phyloP scores from a whole-genome alignment of 2,888 invertebrate genomes.

The Dasypolia templi region DNA sequence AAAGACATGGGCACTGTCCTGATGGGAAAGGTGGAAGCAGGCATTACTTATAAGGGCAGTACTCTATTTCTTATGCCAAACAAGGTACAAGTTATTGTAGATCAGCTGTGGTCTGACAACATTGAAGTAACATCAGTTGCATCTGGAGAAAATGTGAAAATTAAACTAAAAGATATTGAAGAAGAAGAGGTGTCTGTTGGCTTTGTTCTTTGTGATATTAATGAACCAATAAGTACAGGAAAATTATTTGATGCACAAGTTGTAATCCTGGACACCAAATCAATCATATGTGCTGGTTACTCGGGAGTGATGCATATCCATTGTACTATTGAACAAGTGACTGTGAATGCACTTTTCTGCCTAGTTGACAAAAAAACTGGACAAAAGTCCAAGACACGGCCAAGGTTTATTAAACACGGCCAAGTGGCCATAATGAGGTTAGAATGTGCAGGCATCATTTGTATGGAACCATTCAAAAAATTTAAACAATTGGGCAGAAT shows the following conservation, averaged over 20 bases:
- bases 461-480: conserved; percentile 8
- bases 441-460: conserved; percentile 14
- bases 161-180: conserved; percentile 20
- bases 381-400: neutral
- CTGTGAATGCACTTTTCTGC: conserved; percentile 8
- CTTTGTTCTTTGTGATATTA: conserved; percentile 16
- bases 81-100: conserved; percentile 26
- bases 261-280: conserved; percentile 6
- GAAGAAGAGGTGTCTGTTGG: conserved; percentile 21
- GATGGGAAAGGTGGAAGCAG: conserved; percentile 30
- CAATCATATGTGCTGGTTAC: conserved; percentile 29
- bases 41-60: neutral
- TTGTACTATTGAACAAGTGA: conserved; percentile 12
- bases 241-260: conserved; percentile 24
- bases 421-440: conserved; percentile 24
- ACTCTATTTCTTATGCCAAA: conserved; percentile 23
- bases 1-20: conserved; percentile 28
- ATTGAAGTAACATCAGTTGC: conserved; percentile 16
- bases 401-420: conserved; percentile 12
- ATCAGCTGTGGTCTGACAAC: conserved; percentile 26
- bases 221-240: conserved; percentile 2
- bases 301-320: no score
- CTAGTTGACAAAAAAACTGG: conserved; percentile 24
- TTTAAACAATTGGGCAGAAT: conserved; percentile 15
- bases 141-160: conserved; percentile 12